phyloP scores from a whole-genome alignment of 2,113 vertebrate genomes.

The Tringa solitaria region DNA sequence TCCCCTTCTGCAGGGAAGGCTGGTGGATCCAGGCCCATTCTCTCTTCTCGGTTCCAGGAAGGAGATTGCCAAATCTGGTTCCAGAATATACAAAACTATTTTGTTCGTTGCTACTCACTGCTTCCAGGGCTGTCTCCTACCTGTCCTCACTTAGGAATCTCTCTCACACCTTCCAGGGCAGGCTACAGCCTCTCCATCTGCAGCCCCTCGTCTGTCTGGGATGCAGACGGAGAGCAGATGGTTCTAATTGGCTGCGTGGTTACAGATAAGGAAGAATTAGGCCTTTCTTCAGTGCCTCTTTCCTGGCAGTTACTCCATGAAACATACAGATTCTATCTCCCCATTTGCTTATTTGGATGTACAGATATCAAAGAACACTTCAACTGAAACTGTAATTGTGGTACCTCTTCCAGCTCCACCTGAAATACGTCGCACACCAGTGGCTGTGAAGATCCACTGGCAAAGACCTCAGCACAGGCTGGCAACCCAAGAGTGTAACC shows the following conservation, averaged over 20 bases:
- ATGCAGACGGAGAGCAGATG: conserved; percentile 35
- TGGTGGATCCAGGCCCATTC: neutral
- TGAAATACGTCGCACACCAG: neutral
- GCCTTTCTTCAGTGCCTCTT: neutral
- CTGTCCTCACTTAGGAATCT: conserved; percentile 28
- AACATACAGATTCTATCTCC: neutral
- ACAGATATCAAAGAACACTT: neutral
- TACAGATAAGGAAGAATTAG: conserved; percentile 24
- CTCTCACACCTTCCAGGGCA: conserved; percentile 29
- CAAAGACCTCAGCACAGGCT: neutral
- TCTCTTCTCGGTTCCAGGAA: neutral
- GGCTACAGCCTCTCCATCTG: conserved; percentile 55
- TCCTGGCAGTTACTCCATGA: neutral
- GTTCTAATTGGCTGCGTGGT: conserved; percentile 14
- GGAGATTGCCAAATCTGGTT: neutral
- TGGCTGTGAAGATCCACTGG: neutral
- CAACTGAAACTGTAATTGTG: neutral
- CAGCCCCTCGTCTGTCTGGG: neutral
- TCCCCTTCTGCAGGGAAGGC: neutral
- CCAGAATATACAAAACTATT: neutral
- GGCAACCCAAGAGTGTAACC: neutral
- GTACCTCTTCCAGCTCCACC: neutral
- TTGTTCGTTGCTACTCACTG: neutral
- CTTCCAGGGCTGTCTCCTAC: conserved; percentile 31
- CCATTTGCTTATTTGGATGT: neutral